Evolutionary conservation across 2,797 vertebrate genomes (phyloP).

Genomic region (Scarus forsteni): DNA sequence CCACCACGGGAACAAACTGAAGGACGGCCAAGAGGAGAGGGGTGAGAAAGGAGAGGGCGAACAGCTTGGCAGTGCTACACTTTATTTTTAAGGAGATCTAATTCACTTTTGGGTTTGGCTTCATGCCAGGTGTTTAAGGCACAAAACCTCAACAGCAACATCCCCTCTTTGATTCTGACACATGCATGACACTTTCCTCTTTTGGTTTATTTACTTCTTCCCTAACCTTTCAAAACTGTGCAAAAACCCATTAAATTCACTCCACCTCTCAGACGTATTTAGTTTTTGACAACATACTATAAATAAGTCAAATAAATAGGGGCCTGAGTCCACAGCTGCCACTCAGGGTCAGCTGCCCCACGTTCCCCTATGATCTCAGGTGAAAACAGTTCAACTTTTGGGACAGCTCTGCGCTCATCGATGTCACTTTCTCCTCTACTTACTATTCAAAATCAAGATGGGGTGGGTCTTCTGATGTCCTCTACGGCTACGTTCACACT

Average conservation of each 20-base stretch:
- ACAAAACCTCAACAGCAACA: constrained; percentile 6
- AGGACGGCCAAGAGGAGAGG: constrained; percentile 35
- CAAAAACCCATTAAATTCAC: background rate
- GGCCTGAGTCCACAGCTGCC: too few relatives aligned
- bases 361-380: too few relatives aligned
- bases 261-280: background rate
- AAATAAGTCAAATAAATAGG: too few relatives aligned
- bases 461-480: too few relatives aligned
- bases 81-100: constrained; percentile 18
- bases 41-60: constrained; percentile 30
- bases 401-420: too few relatives aligned
- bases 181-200: too few relatives aligned
- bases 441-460: too few relatives aligned
- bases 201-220: background rate
- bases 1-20: constrained; percentile 30
- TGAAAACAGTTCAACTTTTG: too few relatives aligned
- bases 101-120: constrained; percentile 29
- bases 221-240: background rate
- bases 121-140: constrained; percentile 20
- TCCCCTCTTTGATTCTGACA: background rate
- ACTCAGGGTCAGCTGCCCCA: too few relatives aligned
- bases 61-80: constrained; percentile 42
- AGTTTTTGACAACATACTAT: background rate
- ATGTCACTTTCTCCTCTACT: too few relatives aligned
- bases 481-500: too few relatives aligned